Evolutionary conservation across 2,797 vertebrate genomes (phyloP).

Genomic region (Chelon labrosus): DNA sequence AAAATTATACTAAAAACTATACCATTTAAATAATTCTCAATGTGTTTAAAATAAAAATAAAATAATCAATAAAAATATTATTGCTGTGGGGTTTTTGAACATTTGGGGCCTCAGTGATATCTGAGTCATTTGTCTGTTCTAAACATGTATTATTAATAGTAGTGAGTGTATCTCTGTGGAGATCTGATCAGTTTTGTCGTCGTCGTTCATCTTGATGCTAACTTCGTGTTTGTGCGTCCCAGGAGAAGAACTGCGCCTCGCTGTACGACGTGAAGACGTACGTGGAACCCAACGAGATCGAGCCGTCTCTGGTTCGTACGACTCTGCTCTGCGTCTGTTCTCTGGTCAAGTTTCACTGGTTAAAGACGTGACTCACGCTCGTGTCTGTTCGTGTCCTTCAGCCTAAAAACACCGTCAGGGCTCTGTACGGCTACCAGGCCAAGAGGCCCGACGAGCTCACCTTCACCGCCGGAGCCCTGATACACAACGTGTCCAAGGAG

Average conservation of each 20-base stretch:
- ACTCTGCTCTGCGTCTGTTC: neutral
- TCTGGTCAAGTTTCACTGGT: too few species aligned
- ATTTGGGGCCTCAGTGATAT: too few species aligned
- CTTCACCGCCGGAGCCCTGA: conserved; percentile 93
- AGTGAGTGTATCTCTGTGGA: too few species aligned
- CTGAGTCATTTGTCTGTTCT: too few species aligned
- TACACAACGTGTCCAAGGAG: conserved; percentile 93
- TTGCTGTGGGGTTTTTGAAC: too few species aligned
- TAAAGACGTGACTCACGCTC: neutral
- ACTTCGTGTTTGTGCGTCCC: conserved; percentile 28
- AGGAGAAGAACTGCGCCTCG: conserved; percentile 91
- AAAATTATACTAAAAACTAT: too few species aligned
- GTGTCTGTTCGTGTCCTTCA: conserved; percentile 64
- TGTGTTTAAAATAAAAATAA: too few species aligned
- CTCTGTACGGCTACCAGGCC: conserved; percentile 92
- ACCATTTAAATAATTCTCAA: too few species aligned
- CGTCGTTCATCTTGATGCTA: too few species aligned
- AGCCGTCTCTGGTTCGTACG: conserved; percentile 88
- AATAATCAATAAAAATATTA: too few species aligned
- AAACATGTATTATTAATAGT: too few species aligned
- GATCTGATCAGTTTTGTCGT: too few species aligned
- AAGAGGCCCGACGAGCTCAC: conserved; percentile 89
- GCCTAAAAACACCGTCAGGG: conserved; percentile 91
- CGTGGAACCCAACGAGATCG: conserved; percentile 95
- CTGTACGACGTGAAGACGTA: conserved; percentile 93